Base-by-base conservation (phyloP, 1,140 invertebrate genomes). In the Penaeus indicus region DNA sequence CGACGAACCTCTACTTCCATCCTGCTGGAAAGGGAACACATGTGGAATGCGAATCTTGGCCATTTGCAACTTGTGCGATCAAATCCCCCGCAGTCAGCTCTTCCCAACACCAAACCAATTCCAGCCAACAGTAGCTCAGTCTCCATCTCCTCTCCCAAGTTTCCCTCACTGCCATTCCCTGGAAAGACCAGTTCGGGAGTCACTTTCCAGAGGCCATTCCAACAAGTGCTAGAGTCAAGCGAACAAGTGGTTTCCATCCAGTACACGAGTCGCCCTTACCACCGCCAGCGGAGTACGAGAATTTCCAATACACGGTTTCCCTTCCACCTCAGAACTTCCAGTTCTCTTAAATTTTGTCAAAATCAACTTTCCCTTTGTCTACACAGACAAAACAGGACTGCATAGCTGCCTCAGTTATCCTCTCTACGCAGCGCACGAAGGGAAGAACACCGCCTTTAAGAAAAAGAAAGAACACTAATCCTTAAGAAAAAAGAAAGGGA, bases 191-290 rank as follows among this genome's bases (percentile, higher is more conserved):
- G 60, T 38, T 47, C 27, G 69, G 69, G 75, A 84, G 80, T 88
- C 86, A 84, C 86, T 84, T 88, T 88, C 81, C 81, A 78, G 81
- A 84, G 84, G 86, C 75, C 86, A 88, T 88, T 88, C 72, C 86
- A 88, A 88, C 86, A 88, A 88, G 86, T 88, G 86, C 86, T 83
- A 47, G 81, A 88, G 86, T 88, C 86, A 83, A 64, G 86, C 32
- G 86, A 88, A 88, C 86, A 88, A 88, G 86, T 88, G 86, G 80
- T 88, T 82, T 83, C 86, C 86, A 88, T 88, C 86, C 81, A 83
- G 81, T 84, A 88, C 86, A 88, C 82, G 81, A 83, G 81, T 88
- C 38, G 81, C 60, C 81, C 86, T 84, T 47, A 83, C 86, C 86
- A 61, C 86, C 81, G 54, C 60, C 60, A 54, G 38, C 83, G 27